Conservation (phyloP, 2,797 vertebrate genomes). For the Epinephelus malabaricus region DNA sequence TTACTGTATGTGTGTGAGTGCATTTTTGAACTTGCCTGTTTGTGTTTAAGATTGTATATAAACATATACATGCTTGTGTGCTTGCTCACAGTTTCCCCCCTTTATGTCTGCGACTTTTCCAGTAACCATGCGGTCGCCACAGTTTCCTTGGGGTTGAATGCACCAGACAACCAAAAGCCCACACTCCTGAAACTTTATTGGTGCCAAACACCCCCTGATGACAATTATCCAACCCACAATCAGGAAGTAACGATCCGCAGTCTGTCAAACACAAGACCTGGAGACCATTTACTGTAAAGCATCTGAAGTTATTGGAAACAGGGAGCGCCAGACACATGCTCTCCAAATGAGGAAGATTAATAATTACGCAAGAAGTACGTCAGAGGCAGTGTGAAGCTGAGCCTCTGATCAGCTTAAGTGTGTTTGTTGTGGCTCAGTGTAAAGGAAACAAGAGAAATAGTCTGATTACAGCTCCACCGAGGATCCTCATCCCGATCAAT, state of each 20-base stretch:
- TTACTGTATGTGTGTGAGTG: background rate
- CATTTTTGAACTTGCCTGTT: background rate
- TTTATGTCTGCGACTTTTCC: slow-evolving; percentile 56
- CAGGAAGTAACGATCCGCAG: slow-evolving; percentile 78
- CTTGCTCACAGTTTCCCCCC: background rate
- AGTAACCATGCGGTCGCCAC: slow-evolving; percentile 67
- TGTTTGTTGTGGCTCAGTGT: slow-evolving; percentile 70
- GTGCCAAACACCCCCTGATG: slow-evolving; percentile 77
- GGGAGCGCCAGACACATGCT: slow-evolving; percentile 68
- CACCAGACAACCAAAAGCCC: slow-evolving; percentile 74
- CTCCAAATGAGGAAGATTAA: slow-evolving; percentile 75
- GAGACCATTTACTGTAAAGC: slow-evolving; percentile 74
- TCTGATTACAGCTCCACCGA: slow-evolving; percentile 37
- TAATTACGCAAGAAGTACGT: slow-evolving; percentile 68
- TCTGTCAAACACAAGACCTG: slow-evolving; percentile 72
- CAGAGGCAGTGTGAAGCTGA: slow-evolving; percentile 51
- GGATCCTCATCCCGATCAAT: slow-evolving; percentile 46
- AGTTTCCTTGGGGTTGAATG: slow-evolving; percentile 64
- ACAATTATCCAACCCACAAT: slow-evolving; percentile 75
- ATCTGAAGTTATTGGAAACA: slow-evolving; percentile 66
- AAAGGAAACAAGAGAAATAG: slow-evolving; percentile 54
- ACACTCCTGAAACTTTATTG: slow-evolving; percentile 78
- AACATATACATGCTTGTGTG: slow-evolving; percentile 19
- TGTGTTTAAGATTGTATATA: slow-evolving; percentile 12
- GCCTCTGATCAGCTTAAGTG: slow-evolving; percentile 42